phyloP scores from a whole-genome alignment of 1,140 invertebrate genomes.

The Palaemon carinicauda region DNA sequence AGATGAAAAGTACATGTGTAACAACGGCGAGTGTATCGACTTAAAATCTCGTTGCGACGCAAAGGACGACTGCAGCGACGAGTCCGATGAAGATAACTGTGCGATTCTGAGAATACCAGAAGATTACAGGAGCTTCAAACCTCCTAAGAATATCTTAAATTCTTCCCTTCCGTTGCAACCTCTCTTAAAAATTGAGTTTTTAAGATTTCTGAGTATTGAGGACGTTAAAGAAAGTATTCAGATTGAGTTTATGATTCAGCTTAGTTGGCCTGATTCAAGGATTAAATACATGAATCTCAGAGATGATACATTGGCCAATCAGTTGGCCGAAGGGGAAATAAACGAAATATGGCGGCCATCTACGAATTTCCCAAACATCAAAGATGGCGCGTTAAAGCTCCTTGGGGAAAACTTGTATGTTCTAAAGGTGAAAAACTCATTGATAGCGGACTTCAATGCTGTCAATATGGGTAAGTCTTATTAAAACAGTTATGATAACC shows the following conservation, averaged over 20 bases:
- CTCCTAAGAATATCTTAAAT: slow-evolving; percentile 11
- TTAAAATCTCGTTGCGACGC: neutral
- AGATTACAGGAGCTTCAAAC: slow-evolving; percentile 1
- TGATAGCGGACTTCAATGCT: neutral
- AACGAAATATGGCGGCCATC: neutral
- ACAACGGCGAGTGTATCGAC: slow-evolving; percentile 13
- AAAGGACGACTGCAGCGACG: slow-evolving; percentile 7
- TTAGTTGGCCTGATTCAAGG: slow-evolving; percentile 1
- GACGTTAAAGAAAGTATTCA: neutral
- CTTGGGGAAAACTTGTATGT: slow-evolving; percentile 8
- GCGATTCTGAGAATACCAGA: neutral
- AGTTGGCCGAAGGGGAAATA: neutral
- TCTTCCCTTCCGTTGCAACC: neutral
- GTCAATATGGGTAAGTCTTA: slow-evolving; percentile 18
- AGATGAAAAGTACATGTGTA: slow-evolving; percentile 6
- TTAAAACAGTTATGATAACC: neutral
- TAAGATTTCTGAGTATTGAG: slow-evolving; percentile 3
- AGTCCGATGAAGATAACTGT: slow-evolving; percentile 27
- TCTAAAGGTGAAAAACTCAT: neutral
- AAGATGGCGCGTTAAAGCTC: neutral
- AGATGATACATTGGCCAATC: neutral
- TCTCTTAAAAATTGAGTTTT: neutral
- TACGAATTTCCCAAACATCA: slow-evolving; percentile 3
- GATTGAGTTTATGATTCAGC: neutral
- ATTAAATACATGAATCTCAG: slow-evolving; percentile 13